Evolutionary conservation across 2,888 invertebrate genomes (phyloP).

Genomic region (Parnassius mnemosyne): DNA sequence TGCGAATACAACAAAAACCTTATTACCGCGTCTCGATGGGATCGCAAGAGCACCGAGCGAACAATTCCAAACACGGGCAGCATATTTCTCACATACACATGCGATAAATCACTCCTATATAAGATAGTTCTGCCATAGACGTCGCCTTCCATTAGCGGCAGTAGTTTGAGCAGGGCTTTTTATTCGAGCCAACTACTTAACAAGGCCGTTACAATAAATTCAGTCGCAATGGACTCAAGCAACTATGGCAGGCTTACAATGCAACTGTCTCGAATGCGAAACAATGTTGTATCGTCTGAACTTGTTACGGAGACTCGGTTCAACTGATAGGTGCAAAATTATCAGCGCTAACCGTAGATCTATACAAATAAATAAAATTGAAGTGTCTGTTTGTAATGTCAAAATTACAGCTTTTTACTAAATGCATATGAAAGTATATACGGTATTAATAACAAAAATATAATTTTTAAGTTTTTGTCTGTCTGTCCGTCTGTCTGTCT

Average conservation of each 20-base stretch:
- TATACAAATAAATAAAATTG: too few relatives aligned
- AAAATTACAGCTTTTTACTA: too few relatives aligned
- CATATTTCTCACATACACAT: slow-evolving; percentile 15
- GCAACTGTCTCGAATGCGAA: not conserved
- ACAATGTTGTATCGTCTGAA: not conserved
- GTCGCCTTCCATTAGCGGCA: slow-evolving; percentile 16
- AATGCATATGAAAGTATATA: too few relatives aligned
- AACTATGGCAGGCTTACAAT: not conserved
- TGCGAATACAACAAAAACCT: not conserved
- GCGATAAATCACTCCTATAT: slow-evolving; percentile 19
- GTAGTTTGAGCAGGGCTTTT: slow-evolving; percentile 6
- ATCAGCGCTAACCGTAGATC: too few relatives aligned
- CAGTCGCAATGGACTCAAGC: slow-evolving; percentile 25
- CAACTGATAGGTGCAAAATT: too few relatives aligned
- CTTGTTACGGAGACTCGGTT: not conserved
- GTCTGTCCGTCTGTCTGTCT: too few relatives aligned
- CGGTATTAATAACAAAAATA: too few relatives aligned
- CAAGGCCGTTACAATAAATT: slow-evolving; percentile 41
- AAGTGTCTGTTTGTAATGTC: too few relatives aligned
- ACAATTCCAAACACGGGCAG: slow-evolving; percentile 5
- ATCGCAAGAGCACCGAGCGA: not conserved
- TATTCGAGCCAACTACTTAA: slow-evolving; percentile 16
- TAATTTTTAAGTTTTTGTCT: too few relatives aligned
- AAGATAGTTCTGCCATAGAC: slow-evolving; percentile 8
- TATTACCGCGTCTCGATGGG: not conserved